Conservation (phyloP, 1,140 invertebrate species). For the Orius laevigatus region DNA sequence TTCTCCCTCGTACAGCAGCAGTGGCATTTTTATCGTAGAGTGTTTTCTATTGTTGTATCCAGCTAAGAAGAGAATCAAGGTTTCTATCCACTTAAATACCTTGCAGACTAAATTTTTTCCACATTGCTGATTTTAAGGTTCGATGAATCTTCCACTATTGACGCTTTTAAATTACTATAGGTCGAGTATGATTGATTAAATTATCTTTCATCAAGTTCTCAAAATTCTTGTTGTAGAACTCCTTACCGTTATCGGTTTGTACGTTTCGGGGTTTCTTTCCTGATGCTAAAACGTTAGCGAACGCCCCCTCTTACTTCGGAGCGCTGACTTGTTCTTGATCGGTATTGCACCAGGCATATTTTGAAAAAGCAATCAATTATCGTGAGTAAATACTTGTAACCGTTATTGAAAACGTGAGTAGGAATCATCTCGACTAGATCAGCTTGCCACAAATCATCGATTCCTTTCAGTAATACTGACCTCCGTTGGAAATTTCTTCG, state of each 20-base stretch:
- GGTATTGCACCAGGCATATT: constrained; percentile 30
- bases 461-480: constrained; percentile 12
- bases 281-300: constrained; percentile 21
- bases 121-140: constrained; percentile 27
- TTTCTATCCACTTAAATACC: constrained; percentile 24
- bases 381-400: constrained; percentile 29
- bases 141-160: constrained; percentile 28
- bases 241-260: constrained; percentile 25
- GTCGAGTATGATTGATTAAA: constrained; percentile 26
- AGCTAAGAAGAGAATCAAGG: constrained; percentile 23
- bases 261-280: constrained; percentile 20
- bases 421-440: constrained; percentile 23
- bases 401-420: constrained; percentile 25
- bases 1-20: too few relatives aligned
- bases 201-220: constrained; percentile 22
- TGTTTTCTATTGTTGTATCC: constrained; percentile 27
- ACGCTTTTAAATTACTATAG: constrained; percentile 26
- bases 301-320: too few relatives aligned
- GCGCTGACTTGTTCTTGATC: constrained; percentile 29
- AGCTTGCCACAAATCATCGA: constrained; percentile 16
- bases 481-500: constrained; percentile 17
- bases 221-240: constrained; percentile 23
- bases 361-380: constrained; percentile 31
- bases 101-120: constrained; percentile 24
- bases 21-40: constrained; percentile 25